phyloP scores from a whole-genome alignment of 1,140 invertebrate genomes.

The Drosophila arawakana region DNA sequence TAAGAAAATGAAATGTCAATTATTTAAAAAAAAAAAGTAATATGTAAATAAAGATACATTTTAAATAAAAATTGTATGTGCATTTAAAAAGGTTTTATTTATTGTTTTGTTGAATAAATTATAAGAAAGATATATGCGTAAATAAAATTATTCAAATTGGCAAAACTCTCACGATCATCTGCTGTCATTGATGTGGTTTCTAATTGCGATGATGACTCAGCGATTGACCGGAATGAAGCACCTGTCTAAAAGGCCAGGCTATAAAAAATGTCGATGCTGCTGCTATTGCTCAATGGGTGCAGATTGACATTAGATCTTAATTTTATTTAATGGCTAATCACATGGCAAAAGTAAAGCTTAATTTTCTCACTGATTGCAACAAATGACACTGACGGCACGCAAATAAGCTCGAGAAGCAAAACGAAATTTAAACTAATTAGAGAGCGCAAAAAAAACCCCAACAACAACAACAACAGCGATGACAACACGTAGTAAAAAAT shows the following conservation, averaged over 20 bases:
- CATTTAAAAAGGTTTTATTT: background rate
- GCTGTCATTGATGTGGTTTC: slow-evolving; percentile 29
- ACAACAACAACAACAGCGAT: slow-evolving; percentile 26
- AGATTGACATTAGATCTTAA: slow-evolving; percentile 54
- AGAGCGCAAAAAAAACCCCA: slow-evolving; percentile 25
- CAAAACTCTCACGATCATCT: slow-evolving; percentile 72
- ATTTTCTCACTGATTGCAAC: slow-evolving; percentile 76
- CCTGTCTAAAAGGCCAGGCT: slow-evolving; percentile 29
- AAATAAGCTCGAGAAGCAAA: slow-evolving; percentile 52
- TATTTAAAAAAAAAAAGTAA: no score
- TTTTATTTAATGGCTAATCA: slow-evolving; percentile 54
- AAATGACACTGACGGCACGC: slow-evolving; percentile 60
- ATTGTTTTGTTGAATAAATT: slow-evolving; percentile 7
- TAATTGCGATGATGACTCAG: slow-evolving; percentile 61
- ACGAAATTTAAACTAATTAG: slow-evolving; percentile 70
- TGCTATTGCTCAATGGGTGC: slow-evolving; percentile 41
- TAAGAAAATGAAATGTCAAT: no score
- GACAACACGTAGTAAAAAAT: slow-evolving; percentile 23
- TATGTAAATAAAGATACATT: no score
- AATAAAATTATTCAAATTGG: slow-evolving; percentile 9
- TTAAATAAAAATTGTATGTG: background rate
- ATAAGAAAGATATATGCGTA: slow-evolving; percentile 11
- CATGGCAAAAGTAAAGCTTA: slow-evolving; percentile 45
- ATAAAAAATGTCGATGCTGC: slow-evolving; percentile 14
- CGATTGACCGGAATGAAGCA: slow-evolving; percentile 32